A percentile compares a stretch with the other conserved stretches of the same genome.
These are phyloP conservation scores for Andrena cerasifolii DNA, from an alignment of 1,140 invertebrate species.

Conservation along the genomic window DNA sequence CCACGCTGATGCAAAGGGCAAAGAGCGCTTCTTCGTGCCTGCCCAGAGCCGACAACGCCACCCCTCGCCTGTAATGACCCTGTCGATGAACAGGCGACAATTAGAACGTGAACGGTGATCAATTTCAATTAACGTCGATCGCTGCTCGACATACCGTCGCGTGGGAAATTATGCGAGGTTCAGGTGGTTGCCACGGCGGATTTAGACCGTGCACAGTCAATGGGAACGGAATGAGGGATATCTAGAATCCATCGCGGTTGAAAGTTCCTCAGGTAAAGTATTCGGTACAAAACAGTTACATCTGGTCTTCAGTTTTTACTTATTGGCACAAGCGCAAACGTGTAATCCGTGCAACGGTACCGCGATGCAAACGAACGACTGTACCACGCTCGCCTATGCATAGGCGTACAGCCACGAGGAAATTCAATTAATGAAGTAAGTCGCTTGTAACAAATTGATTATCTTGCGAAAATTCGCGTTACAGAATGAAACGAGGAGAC, in stretches of 20 bases:
- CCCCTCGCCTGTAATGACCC: conserved; percentile 87
- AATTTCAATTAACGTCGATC: background rate
- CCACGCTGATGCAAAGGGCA: conserved; percentile 85
- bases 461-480: too few species aligned
- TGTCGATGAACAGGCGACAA: conserved; percentile 67
- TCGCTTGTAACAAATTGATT: too few species aligned
- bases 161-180: too few species aligned
- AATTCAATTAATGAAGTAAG: background rate
- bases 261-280: background rate
- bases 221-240: background rate
- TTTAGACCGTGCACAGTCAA: background rate
- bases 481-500: too few species aligned
- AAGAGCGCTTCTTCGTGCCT: conserved; percentile 87
- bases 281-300: background rate
- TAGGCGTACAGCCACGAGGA: background rate
- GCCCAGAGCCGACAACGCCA: conserved; percentile 85
- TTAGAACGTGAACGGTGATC: background rate
- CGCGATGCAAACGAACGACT: background rate
- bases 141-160: too few species aligned
- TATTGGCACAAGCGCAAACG: too few species aligned
- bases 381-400: background rate
- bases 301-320: background rate
- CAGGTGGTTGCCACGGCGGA: too few species aligned
- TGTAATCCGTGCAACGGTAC: conserved; percentile 16
- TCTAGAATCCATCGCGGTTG: background rate